Percentiles rank a stretch among this genome's conserved stretches.
Conservation (phyloP, 2,113 vertebrate species). For the Progne subis region DNA sequence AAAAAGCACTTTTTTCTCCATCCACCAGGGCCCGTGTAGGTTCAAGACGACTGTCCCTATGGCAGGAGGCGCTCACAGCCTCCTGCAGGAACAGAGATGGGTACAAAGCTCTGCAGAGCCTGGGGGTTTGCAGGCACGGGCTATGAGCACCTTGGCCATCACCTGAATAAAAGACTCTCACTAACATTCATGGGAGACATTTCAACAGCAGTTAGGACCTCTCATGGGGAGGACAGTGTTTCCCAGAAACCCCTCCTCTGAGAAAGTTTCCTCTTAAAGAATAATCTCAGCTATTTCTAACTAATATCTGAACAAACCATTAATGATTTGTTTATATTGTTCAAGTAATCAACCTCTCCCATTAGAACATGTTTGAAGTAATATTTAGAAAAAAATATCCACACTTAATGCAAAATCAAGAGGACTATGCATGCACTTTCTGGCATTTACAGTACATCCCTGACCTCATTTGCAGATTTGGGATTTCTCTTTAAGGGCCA, state of each 20-base stretch:
- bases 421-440: accelerated
- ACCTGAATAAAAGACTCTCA: background rate
- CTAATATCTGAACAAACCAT: background rate
- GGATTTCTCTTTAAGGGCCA: background rate
- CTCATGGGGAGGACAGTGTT: background rate
- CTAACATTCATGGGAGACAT: background rate
- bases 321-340: background rate
- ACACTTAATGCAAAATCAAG: background rate
- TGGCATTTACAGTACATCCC: background rate
- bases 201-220: background rate
- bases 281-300: background rate
- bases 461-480: background rate
- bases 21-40: background rate
- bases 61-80: background rate
- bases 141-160: background rate
- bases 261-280: background rate
- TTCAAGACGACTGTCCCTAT: background rate
- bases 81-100: background rate
- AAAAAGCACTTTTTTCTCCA: background rate
- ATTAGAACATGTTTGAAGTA: background rate
- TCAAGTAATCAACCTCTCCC: background rate
- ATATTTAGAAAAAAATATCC: background rate
- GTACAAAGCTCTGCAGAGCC: background rate
- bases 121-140: background rate
- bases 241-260: background rate